These are phyloP conservation scores for Callospermophilus lateralis DNA, from an alignment of 2,113 vertebrate genomes.

Conservation along the genomic window DNA sequence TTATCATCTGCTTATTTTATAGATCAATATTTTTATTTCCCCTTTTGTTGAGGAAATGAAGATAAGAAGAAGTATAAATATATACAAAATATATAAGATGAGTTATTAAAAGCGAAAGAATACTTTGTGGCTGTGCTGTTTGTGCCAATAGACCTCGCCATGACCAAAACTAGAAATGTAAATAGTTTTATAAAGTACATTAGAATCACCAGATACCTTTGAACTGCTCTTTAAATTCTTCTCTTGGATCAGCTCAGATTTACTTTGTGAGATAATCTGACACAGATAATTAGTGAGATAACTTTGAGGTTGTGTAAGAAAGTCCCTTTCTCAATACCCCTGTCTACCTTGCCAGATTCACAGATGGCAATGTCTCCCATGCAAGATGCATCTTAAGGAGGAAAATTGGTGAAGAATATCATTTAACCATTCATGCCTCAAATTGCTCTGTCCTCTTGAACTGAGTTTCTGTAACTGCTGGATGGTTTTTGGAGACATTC, in stretches of 20 bases:
- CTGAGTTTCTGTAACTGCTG: background rate
- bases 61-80: conserved; percentile 83
- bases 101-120: conserved; percentile 81
- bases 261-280: background rate
- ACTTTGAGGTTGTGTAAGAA: background rate
- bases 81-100: conserved; percentile 73
- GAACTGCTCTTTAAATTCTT: conserved; percentile 37
- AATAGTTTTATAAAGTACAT: conserved; percentile 88
- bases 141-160: conserved; percentile 86
- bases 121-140: conserved; percentile 86
- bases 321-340: background rate
- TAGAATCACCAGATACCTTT: conserved; percentile 61
- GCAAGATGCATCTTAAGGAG: background rate
- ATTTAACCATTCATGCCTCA: background rate
- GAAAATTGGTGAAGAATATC: background rate
- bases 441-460: background rate
- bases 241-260: background rate
- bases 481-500: background rate
- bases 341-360: background rate
- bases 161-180: conserved; percentile 91
- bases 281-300: background rate
- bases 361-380: background rate
- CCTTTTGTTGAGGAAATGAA: conserved; percentile 85
- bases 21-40: conserved; percentile 89
- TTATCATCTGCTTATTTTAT: conserved; percentile 92